phyloP scores from a whole-genome alignment of 2,113 vertebrate species.

The Echinops telfairi region DNA sequence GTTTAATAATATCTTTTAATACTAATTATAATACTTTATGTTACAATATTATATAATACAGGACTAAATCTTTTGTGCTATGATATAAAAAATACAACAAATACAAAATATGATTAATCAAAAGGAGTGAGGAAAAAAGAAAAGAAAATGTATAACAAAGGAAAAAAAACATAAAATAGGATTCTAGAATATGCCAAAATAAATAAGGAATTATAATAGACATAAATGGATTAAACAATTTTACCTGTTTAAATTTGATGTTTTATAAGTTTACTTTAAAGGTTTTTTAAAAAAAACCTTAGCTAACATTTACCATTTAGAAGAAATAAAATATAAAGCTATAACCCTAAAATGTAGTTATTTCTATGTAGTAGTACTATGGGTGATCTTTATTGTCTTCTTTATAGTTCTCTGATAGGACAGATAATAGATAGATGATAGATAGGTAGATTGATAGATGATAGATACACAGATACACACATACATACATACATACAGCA shows the following conservation, averaged over 20 bases:
- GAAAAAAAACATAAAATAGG: neutral
- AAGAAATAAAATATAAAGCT: neutral
- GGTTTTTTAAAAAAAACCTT: neutral
- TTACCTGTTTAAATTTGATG: neutral
- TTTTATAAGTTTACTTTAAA: neutral
- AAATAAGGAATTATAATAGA: conserved; percentile 14
- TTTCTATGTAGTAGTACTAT: neutral
- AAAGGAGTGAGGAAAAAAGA: neutral
- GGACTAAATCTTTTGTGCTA: neutral
- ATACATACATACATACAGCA: too few relatives aligned
- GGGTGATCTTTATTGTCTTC: neutral
- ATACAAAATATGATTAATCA: neutral
- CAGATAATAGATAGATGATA: neutral
- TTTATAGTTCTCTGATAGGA: neutral
- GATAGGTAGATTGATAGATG: neutral
- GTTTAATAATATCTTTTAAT: neutral
- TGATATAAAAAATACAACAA: neutral
- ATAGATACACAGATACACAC: neutral
- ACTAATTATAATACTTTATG: neutral
- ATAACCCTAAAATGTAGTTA: neutral
- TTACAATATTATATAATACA: conserved; percentile 4
- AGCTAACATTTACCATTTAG: neutral
- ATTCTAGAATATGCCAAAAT: neutral
- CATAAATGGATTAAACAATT: conserved; percentile 20
- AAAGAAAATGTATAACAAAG: neutral